Evolutionary conservation across 2,888 invertebrate genomes (phyloP).

Genomic region (Ditylenchus weischeri): DNA sequence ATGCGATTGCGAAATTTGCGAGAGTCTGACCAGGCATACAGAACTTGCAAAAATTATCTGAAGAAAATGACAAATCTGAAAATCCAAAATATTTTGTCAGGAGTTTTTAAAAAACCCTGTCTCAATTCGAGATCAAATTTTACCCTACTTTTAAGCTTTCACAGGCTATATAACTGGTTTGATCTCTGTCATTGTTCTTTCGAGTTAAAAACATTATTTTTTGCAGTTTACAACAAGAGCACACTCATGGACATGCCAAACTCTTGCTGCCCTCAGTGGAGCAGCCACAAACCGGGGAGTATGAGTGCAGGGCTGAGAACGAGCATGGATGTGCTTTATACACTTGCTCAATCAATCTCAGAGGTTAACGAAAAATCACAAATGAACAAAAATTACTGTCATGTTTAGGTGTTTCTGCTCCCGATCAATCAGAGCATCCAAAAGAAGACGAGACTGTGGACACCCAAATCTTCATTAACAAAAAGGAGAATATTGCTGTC

Average conservation of each 20-base stretch:
- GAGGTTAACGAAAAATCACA: background rate
- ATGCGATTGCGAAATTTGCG: too few relatives aligned
- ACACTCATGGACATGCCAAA: slow-evolving; percentile 37
- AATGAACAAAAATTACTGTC: too few relatives aligned
- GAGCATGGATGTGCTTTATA: slow-evolving; percentile 32
- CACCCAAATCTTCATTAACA: slow-evolving; percentile 12
- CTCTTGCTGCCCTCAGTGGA: slow-evolving; percentile 27
- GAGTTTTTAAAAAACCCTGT: too few relatives aligned
- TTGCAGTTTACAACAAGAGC: slow-evolving; percentile 10
- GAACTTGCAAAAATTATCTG: too few relatives aligned
- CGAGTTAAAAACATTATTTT: too few relatives aligned
- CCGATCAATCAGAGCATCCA: background rate
- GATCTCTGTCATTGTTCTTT: too few relatives aligned
- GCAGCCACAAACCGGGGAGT: slow-evolving; percentile 21
- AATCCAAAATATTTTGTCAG: too few relatives aligned
- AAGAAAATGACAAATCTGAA: too few relatives aligned
- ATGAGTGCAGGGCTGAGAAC: slow-evolving; percentile 35
- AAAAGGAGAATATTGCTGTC: slow-evolving; percentile 4
- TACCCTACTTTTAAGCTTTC: background rate
- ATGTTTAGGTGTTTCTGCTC: too few relatives aligned
- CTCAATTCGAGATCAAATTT: too few relatives aligned
- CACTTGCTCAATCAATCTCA: slow-evolving; percentile 28
- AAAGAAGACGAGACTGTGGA: slow-evolving; percentile 15
- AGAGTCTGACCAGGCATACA: too few relatives aligned
- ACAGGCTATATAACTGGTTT: too few relatives aligned